A percentile compares a stretch with the other conserved stretches of the same genome.
Conservation (phyloP, 2,113 vertebrate species). For the Rafetus swinhoei region DNA sequence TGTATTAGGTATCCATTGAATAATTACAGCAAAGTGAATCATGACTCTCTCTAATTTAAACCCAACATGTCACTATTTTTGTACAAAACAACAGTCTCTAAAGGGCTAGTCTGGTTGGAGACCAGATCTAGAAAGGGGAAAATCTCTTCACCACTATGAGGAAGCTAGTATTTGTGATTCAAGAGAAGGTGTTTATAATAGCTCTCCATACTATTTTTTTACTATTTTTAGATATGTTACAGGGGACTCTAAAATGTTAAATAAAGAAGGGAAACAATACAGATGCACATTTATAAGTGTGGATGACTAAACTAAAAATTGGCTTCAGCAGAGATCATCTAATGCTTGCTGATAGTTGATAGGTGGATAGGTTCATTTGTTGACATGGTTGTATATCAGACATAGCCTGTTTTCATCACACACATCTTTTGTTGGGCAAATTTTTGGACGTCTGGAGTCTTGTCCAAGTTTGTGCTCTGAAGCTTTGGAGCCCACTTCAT, state of each 20-base stretch:
- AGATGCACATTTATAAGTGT: not conserved
- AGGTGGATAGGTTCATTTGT: not conserved
- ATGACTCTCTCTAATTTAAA: constrained; percentile 36
- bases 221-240: not conserved
- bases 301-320: not conserved
- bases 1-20: not conserved
- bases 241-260: accelerated
- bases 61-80: constrained; percentile 14
- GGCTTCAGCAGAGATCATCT: not conserved
- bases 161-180: not conserved
- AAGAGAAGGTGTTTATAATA: not conserved
- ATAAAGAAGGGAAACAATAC: not conserved
- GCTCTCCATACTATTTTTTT: not conserved
- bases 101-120: not conserved
- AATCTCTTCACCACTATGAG: accelerated
- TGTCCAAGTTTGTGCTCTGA: not conserved
- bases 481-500: not conserved
- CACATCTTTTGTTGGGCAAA: not conserved
- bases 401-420: not conserved
- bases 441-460: not conserved
- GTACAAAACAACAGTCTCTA: not conserved
- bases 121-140: constrained; percentile 6
- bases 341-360: not conserved
- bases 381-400: not conserved
- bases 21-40: not conserved